phyloP scores from a whole-genome alignment of 2,113 vertebrate genomes.

The Oryzias woworae region DNA sequence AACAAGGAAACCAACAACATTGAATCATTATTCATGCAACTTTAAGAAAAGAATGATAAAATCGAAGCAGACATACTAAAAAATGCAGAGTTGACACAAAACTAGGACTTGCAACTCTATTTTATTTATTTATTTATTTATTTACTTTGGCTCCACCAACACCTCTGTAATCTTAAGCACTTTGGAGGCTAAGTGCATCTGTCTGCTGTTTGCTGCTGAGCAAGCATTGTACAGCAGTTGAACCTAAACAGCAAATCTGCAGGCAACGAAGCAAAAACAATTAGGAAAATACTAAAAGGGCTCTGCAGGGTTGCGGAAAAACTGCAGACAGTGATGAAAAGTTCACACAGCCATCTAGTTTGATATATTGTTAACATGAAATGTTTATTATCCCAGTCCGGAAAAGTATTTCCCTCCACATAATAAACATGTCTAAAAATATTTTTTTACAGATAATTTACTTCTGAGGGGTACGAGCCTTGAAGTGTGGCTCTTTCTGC shows the following conservation, averaged over 20 bases:
- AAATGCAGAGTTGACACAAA: too few relatives aligned
- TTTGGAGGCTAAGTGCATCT: not conserved
- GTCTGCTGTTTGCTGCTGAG: slow-evolving; percentile 4
- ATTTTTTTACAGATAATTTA: not conserved
- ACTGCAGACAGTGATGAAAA: slow-evolving; percentile 7
- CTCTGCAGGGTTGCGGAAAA: not conserved
- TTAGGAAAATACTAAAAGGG: not conserved
- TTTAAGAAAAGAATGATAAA: too few relatives aligned
- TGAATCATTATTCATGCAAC: too few relatives aligned
- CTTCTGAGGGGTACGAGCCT: not conserved
- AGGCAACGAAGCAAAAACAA: slow-evolving; percentile 1
- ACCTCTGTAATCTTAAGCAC: not conserved
- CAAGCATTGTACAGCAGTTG: not conserved
- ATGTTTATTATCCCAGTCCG: not conserved
- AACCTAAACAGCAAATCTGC: not conserved
- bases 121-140: too few relatives aligned
- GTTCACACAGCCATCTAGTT: not conserved
- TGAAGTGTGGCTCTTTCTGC: not conserved
- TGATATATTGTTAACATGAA: not conserved
- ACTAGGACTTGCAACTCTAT: too few relatives aligned
- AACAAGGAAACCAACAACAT: not conserved
- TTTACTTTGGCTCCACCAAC: not conserved
- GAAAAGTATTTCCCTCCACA: not conserved
- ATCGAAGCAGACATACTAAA: too few relatives aligned
- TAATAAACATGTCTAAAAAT: not conserved